Evolutionary conservation across 2,888 invertebrate species (phyloP), one percentile per base, ranked within the genome.

Genomic region (Diogma glabrata): DNA sequence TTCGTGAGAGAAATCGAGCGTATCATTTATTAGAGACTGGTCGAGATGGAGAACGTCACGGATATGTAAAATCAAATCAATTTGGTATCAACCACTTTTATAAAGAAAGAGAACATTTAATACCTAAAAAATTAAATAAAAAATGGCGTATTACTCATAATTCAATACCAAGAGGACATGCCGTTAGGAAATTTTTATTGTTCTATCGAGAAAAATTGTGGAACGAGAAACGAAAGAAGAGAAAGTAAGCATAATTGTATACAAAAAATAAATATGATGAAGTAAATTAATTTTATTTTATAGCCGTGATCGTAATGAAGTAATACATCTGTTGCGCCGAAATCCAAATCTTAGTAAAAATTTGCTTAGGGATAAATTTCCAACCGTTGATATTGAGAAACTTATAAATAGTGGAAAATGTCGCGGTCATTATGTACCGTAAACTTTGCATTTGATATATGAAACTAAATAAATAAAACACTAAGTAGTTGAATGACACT

Each of bases 1-100:
- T 99, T 0, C 76, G 87, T 51, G 99, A 99, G 72, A 75, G 99
- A 56, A 94, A 99, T 66, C 72, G 77, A 57, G 97, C 99, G 0
- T 93, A 89, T 69, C 82, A 86, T 66, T 65, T 83, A 57, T 71
- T 99, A 50, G 97, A 99, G 75, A 91, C 88, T 6, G 94, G 93
- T 0, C 81, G 83, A 63, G 80, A 77, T 52, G 91, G 90, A 3
- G 90, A 91, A 66, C 73, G 86, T 36, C 85, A 87, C 3, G 73
- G 75, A 2, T 74, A 75, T 62, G 61, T 79, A 54, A 75, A 75
- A 16, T 61, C 72, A 1, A 81, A 74, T 64, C 60, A 72, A 14
- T 68, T 88, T 56, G 88, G 87, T 57, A 65, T 82, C 49, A 72
- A 66, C 50, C 75, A 72, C 53, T 73, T 72, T 54, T 75, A 81